phyloP scores from a whole-genome alignment of 2,113 vertebrate species.

The Myocastor coypus region DNA sequence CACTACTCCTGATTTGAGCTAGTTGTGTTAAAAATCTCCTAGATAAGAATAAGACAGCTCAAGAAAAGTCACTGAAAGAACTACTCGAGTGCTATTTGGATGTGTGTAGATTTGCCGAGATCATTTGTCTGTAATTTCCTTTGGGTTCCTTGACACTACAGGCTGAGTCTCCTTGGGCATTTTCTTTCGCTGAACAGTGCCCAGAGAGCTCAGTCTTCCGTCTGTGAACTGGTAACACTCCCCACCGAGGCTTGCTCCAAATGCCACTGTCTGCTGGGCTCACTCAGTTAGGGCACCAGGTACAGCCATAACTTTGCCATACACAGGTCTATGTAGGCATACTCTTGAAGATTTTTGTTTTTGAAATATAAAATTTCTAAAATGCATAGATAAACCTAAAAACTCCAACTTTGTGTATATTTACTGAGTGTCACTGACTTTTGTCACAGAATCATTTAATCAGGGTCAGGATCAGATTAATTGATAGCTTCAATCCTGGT shows the following conservation, averaged over 20 bases:
- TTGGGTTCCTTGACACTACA: neutral
- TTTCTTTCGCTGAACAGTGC: neutral
- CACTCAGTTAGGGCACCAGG: neutral
- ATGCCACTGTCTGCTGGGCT: neutral
- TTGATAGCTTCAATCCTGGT: neutral
- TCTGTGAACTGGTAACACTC: neutral
- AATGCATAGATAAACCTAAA: neutral
- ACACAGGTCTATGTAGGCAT: neutral
- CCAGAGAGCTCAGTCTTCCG: neutral
- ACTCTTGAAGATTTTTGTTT: neutral
- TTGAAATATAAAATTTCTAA: neutral
- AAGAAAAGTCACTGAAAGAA: neutral
- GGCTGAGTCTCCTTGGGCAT: neutral
- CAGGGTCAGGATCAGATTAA: neutral
- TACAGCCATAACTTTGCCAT: neutral
- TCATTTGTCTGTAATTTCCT: neutral
- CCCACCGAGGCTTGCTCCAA: neutral
- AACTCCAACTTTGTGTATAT: neutral
- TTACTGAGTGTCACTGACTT: neutral
- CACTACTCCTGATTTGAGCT: neutral
- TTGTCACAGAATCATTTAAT: neutral
- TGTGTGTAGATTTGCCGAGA: neutral
- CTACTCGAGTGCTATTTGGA: neutral
- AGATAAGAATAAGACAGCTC: constrained; percentile 27
- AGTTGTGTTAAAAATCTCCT: neutral